Percentiles rank a stretch among this genome's conserved stretches.
Conservation (phyloP, 2,113 vertebrate species). For the Macroglossus sobrinus region DNA sequence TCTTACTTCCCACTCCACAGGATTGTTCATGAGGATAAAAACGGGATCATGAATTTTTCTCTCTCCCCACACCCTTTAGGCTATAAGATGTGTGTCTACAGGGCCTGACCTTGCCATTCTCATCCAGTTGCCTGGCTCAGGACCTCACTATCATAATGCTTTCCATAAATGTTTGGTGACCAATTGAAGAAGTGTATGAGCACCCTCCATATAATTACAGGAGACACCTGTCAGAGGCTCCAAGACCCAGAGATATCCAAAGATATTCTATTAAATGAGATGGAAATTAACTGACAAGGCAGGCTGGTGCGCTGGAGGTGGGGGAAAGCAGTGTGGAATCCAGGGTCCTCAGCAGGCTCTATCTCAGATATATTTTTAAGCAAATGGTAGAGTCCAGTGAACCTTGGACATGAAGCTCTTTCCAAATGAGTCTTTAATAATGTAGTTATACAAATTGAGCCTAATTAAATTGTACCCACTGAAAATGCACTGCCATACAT, state of each 20-base stretch:
- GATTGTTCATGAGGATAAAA: not conserved
- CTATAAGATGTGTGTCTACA: not conserved
- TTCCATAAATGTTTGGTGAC: conserved; percentile 14
- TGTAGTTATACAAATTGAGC: conserved; percentile 78
- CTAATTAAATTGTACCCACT: conserved; percentile 79
- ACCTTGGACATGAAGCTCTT: conserved; percentile 57
- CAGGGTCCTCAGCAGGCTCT: not conserved
- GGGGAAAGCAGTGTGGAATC: rapidly evolving
- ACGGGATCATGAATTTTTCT: not conserved
- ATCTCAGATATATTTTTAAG: conserved; percentile 42
- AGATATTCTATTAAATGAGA: conserved; percentile 13
- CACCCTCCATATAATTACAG: not conserved
- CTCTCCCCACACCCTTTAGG: too few relatives aligned
- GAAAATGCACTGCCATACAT: conserved; percentile 53
- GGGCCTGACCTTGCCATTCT: not conserved
- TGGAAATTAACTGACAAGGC: conserved; percentile 42
- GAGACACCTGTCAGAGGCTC: not conserved
- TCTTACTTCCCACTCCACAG: not conserved
- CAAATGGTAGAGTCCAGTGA: not conserved
- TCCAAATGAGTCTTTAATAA: conserved; percentile 81
- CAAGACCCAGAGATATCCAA: not conserved
- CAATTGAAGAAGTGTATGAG: not conserved
- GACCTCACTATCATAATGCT: too few relatives aligned
- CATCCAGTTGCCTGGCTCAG: not conserved
- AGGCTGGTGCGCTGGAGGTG: not conserved